Percentiles rank a stretch among this genome's conserved stretches.
These are phyloP conservation scores for Drosophila azteca DNA, from an alignment of 1,140 invertebrate species.

Conservation along the genomic window DNA sequence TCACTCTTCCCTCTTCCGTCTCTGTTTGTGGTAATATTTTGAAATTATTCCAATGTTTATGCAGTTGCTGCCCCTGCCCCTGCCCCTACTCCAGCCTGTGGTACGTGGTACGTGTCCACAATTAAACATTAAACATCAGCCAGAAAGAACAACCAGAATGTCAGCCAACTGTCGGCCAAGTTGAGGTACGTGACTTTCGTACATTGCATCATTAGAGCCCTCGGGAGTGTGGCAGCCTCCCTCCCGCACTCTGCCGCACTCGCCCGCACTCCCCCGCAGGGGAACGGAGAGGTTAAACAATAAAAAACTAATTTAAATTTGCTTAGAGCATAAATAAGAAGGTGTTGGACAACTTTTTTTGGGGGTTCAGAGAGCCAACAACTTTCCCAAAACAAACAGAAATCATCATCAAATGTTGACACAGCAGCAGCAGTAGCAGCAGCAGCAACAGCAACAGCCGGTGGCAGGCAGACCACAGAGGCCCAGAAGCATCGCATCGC, in stretches of 20 bases:
- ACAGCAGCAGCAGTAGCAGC: neutral
- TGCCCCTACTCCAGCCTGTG: constrained; percentile 27
- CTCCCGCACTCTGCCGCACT: constrained; percentile 4
- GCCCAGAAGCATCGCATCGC: neutral
- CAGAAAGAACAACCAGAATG: constrained; percentile 37
- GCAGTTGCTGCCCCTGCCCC: constrained; percentile 58
- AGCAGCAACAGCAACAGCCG: constrained; percentile 30
- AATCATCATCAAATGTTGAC: constrained; percentile 3
- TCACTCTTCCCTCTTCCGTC: no score
- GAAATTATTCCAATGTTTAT: constrained; percentile 65
- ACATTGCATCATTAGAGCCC: constrained; percentile 69
- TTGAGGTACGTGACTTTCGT: constrained; percentile 65
- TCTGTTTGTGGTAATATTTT: neutral
- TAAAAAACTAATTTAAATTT: constrained; percentile 81
- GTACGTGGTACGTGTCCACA: constrained; percentile 66
- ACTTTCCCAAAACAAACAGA: constrained; percentile 17
- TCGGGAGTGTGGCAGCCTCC: constrained; percentile 22
- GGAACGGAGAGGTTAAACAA: constrained; percentile 48
- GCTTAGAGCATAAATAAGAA: constrained; percentile 74
- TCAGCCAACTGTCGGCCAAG: constrained; percentile 59
- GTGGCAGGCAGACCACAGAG: neutral
- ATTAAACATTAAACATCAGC: constrained; percentile 66
- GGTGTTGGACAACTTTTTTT: constrained; percentile 63
- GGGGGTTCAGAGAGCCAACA: constrained; percentile 43
- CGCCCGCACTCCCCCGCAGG: no score